Evolutionary conservation across 2,113 vertebrate species (phyloP), one percentile per base, ranked within the genome.

Genomic region (Centrocercus urophasianus): DNA sequence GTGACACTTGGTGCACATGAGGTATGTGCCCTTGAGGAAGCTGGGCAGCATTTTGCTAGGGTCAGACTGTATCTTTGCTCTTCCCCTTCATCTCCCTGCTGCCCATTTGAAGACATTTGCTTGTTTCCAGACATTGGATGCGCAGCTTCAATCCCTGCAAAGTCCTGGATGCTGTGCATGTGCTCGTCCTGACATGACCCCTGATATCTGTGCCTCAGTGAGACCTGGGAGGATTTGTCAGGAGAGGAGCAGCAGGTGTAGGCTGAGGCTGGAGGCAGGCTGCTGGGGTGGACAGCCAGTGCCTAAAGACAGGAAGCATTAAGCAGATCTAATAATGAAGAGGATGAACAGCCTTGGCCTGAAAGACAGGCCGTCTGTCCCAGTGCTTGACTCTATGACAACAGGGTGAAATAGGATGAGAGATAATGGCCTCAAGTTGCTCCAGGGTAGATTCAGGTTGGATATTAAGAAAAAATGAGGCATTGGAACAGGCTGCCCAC

Each of bases 51-150:
- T 78, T 89, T 86, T 84, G 12, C 32, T 43, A 11, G 12, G 34
- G 64, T n/a, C 42, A 64, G 15, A 9, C 27, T 63, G 30, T 65
- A 75, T n/a, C 60, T 60, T 77, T 25, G 4, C 47, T 67, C 13
- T 81, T 10, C 34, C 14, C 65, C 14, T 80, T 57, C 38, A 3
- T 60, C 27, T 89, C 40, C 25, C 13, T 0, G 0, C 56, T 76
- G 19, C 25, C 13, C 0, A 0, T 43, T 87, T 72, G 2, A 0
- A 24, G 48, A 12, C 11, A 24, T 22, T 25, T 0, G 0, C 73
- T 64, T 57, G 64, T 45, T 67, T 32, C 15, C n/a, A 66, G 42
- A 34, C 69, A 66, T 27, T 21, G 66, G 54, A 14, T 25, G 21
- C 38, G 32, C 9, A 72, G 50, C 36, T 75, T 24, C 34, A 84